Percentiles rank a stretch among this genome's conserved stretches.
Conservation (phyloP, 2,797 vertebrate species). For the Neoniphon sammara region DNA sequence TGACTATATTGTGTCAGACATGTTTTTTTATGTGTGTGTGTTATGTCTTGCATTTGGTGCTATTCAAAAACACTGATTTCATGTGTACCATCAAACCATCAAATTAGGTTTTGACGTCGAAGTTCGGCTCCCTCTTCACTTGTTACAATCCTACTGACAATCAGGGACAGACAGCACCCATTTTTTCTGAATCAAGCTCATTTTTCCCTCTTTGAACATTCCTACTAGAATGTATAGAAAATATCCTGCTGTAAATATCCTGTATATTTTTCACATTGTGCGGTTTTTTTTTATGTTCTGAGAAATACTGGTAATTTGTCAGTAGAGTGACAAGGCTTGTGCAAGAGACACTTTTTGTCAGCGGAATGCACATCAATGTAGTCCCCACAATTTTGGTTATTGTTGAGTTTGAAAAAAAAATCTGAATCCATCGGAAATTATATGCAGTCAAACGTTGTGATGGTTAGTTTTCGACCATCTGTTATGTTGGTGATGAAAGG, state of each 20-base stretch:
- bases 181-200: constrained; percentile 75
- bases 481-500: constrained; percentile 35
- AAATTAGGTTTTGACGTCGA: constrained; percentile 46
- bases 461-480: constrained; percentile 51
- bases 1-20: constrained; percentile 42
- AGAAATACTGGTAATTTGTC: constrained; percentile 66
- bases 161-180: constrained; percentile 89
- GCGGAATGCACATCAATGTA: constrained; percentile 50
- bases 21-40: constrained; percentile 23
- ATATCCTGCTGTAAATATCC: constrained; percentile 92
- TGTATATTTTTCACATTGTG: constrained; percentile 85
- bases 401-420: constrained; percentile 44
- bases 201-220: constrained; percentile 88
- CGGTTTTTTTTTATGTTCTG: constrained; percentile 67
- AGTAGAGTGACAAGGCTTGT: constrained; percentile 53
- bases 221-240: constrained; percentile 87
- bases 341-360: constrained; percentile 68
- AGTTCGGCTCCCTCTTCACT: constrained; percentile 54
- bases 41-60: constrained; percentile 51
- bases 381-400: constrained; percentile 25
- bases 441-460: constrained; percentile 44
- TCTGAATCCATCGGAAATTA: background rate
- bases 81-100: constrained; percentile 36
- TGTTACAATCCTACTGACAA: constrained; percentile 90
- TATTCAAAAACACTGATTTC: constrained; percentile 54